Evolutionary conservation across 2,888 invertebrate genomes (phyloP), one percentile per base, ranked within the genome.

Genomic region (Harpalus rubripes): DNA sequence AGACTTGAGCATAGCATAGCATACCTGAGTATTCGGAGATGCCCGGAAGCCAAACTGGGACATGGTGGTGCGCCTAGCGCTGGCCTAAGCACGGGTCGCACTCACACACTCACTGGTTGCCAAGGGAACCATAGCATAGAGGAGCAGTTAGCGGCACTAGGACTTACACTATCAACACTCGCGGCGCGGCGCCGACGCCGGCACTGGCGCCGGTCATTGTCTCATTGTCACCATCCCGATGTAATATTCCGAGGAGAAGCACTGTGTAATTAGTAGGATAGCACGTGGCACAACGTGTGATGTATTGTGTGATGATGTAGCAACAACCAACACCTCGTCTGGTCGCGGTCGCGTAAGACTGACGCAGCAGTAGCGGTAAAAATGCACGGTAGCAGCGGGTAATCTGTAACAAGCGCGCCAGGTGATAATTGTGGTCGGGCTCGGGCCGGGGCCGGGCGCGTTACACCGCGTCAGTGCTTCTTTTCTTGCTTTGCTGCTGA

Each of bases 31-130:
- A 92, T 92, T 93, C 91, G 94, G 94, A 90, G 94, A 94, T 92
- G 93, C 92, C 92, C 94, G 92, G 91, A 93, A 93, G 90, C 93
- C 93, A 93, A 94, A 94, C 93, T 94, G 94, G 93, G 94, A 94
- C 94, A 94, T 93, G 93, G 90, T 94, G 93, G 92, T 92, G 91
- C 92, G 92, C 92, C 92, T 92, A 92, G 92, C 90, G 80, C 80
- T 39, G 79, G 72, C 72, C 84, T 84, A 81, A 81, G 72, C 85
- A 85, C 76, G 81, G 82, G 76, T 81, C 81, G 58, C 74, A 85
- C 81, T 81, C 61, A 85, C 81, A 82, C 85, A 85, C 85, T 72
- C 85, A 85, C 90, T 90, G 84, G 84, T 85, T 90, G 90, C 89
- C 90, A 89, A 87, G 86, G 90, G 90, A 90, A 90, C 90, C 90